Percentiles rank a stretch among this genome's conserved stretches.
Conservation (phyloP, 2,888 invertebrate genomes). For the Galeopsomyia nigrocyanea region DNA sequence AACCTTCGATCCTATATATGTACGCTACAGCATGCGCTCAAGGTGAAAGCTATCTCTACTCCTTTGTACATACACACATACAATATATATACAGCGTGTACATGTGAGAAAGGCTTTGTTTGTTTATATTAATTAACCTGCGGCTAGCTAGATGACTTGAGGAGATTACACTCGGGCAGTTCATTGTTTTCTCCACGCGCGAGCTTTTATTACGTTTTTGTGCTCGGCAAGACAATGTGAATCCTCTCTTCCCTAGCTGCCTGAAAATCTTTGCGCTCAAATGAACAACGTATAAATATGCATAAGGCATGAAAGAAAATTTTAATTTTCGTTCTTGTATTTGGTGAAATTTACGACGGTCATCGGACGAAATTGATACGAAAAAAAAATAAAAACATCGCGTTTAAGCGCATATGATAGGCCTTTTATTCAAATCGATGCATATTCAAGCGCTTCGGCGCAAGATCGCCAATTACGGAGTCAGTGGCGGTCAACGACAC, state of each 20-base stretch:
- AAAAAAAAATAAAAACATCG: neutral
- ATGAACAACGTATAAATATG: no score
- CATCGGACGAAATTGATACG: no score
- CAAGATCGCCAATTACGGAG: neutral
- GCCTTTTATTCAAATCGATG: neutral
- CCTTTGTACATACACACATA: neutral
- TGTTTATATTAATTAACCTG: slow-evolving; percentile 34
- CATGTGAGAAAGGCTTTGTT: slow-evolving; percentile 5
- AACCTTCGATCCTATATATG: slow-evolving; percentile 29
- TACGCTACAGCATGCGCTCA: slow-evolving; percentile 5
- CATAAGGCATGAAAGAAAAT: no score
- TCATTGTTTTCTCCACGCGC: neutral
- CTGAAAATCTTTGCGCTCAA: no score
- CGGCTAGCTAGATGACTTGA: neutral
- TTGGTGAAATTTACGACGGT: no score
- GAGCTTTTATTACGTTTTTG: neutral
- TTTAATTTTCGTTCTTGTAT: no score
- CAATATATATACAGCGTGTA: neutral
- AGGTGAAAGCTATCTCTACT: slow-evolving; percentile 8
- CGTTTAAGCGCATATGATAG: no score
- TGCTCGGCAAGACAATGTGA: no score
- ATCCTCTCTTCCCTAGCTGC: no score
- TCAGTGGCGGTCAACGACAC: neutral
- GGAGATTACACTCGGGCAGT: neutral
- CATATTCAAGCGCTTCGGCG: neutral